Evolutionary conservation across 2,797 vertebrate species (phyloP).

Genomic region (Melopsittacus undulatus): DNA sequence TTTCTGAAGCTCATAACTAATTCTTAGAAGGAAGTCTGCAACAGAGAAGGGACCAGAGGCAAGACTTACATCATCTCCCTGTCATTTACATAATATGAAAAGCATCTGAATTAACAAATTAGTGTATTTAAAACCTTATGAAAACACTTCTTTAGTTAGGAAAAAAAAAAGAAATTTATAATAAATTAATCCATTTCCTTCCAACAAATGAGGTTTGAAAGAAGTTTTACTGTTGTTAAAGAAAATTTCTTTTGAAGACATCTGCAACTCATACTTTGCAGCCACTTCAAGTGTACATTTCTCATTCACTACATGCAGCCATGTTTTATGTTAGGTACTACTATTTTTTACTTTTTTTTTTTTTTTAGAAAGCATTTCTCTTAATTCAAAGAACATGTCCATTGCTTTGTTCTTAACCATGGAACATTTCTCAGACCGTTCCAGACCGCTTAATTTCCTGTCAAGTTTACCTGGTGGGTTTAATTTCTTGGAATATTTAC

Average conservation of each 20-base stretch:
- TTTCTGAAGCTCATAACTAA: neutral
- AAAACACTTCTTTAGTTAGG: neutral
- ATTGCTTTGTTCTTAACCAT: neutral
- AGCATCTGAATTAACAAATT: constrained; percentile 18
- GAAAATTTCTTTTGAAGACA: neutral
- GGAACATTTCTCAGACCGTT: neutral
- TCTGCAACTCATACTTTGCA: neutral
- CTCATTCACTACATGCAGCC: neutral
- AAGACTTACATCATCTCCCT: neutral
- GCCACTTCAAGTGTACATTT: neutral
- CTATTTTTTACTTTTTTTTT: neutral
- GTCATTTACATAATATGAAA: neutral
- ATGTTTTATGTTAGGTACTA: neutral
- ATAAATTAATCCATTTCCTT: neutral
- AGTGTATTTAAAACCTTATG: neutral
- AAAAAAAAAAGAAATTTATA: neutral
- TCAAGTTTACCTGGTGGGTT: neutral
- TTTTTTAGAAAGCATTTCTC: neutral
- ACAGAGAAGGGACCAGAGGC: neutral
- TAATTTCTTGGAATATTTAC: neutral
- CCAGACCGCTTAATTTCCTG: constrained; percentile 37
- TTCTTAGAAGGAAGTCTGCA: neutral
- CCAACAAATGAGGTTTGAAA: constrained; percentile 2
- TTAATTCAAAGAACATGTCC: constrained; percentile 4
- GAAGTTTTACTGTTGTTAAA: constrained; percentile 2